Evolutionary conservation across 2,797 vertebrate species (phyloP), one percentile per base, ranked within the genome.

Genomic region (Clarias platycephalus): DNA sequence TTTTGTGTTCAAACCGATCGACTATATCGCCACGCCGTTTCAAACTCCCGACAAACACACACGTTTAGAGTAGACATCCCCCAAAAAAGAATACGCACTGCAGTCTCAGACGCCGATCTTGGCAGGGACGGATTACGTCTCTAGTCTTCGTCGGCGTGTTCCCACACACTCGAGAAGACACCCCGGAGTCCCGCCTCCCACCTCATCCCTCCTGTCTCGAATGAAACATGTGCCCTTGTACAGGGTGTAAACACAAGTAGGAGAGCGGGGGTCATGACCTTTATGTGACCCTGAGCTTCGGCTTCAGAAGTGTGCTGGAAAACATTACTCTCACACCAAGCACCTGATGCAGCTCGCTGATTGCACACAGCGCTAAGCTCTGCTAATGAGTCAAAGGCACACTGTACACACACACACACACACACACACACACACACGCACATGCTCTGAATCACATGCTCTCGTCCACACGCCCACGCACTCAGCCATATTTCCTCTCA

Each of bases 161-260:
- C 94, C 94, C 94, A 95, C 93, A 94, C 93, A 93, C 90, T 91
- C 91, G 92, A 82, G 89, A 87, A 92, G 92, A 93, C 87, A 60
- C 22, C 22, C 24, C 91, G 13, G 82, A 66, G 85, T 84, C 49
- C 80, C 80, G 37, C 85, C 72, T 81, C 63, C 80, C 66, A 79
- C 76, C 77, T 74, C 83, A 55, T 67, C 86, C 58, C 81, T 75
- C 77, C 85, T 76, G 81, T 87, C 86, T 86, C 83, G 28, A 53
- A 64, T 64, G 13, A 12, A 64, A 64, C n/a, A 31, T 26, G n/a
- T 57, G 72, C 71, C 18, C 76, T 62, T 1, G 34, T 62, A n/a
- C 12, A 26, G 24, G 5, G 24, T 18, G 64, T 20, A 82, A 34
- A 28, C 34, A 12, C 4, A 58, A 57, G 57, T 60, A 34, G 44